These are phyloP conservation scores for Deroplatys truncata DNA, from an alignment of 2,888 invertebrate genomes.

Conservation along the genomic window DNA sequence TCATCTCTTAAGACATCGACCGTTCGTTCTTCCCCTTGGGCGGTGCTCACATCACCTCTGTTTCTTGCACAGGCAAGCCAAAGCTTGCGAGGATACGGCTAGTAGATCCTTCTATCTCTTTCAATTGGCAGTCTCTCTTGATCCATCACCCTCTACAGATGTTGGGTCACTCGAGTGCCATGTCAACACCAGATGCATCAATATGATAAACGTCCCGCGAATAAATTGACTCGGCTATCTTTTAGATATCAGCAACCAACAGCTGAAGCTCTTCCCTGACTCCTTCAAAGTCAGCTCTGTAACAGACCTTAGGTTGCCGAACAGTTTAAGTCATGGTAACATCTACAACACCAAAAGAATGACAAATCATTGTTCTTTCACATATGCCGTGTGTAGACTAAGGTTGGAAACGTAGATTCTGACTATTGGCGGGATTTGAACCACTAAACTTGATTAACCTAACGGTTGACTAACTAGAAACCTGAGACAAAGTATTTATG, in stretches of 20 bases:
- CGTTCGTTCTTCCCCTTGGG: background rate
- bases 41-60: background rate
- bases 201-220: background rate
- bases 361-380: too few relatives aligned
- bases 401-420: too few relatives aligned
- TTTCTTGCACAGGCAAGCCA: background rate
- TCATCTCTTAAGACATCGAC: background rate
- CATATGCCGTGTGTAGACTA: too few relatives aligned
- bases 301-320: too few relatives aligned
- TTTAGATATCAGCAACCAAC: background rate
- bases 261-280: background rate
- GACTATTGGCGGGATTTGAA: too few relatives aligned
- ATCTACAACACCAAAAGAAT: too few relatives aligned
- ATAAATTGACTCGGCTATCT: background rate
- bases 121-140: background rate
- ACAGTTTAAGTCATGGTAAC: too few relatives aligned
- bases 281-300: too few relatives aligned
- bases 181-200: background rate
- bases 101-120: background rate
- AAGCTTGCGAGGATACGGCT: background rate
- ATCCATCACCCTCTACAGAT: background rate
- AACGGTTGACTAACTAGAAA: too few relatives aligned
- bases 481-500: too few relatives aligned
- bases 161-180: background rate
- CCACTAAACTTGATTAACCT: too few relatives aligned